A percentile compares a stretch with the other conserved stretches of the same genome.
These are phyloP conservation scores for Choristoneura fumiferana DNA, from an alignment of 1,140 invertebrate genomes.

Conservation along the genomic window DNA sequence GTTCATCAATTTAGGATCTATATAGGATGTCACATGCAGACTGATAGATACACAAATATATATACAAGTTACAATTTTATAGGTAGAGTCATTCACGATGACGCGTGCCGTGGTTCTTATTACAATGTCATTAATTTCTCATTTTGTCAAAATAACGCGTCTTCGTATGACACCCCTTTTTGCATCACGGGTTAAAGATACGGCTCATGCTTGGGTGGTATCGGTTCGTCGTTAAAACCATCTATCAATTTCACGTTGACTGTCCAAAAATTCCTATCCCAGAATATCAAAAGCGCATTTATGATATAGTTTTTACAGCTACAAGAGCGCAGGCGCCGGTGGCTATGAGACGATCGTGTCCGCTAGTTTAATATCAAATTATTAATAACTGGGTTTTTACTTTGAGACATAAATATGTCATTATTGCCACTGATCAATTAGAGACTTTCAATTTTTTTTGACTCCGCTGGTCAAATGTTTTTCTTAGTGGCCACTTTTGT, in stretches of 20 bases:
- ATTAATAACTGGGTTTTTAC: conserved; percentile 57
- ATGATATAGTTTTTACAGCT: conserved; percentile 43
- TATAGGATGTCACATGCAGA: no score
- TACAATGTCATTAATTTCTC: no score
- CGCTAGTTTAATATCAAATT: conserved; percentile 53
- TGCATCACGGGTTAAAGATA: no score
- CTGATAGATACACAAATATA: no score
- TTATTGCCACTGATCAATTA: conserved; percentile 66
- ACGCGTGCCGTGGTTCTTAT: no score
- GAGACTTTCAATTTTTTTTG: conserved; percentile 19
- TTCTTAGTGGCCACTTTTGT: not conserved
- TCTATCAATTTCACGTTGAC: conserved; percentile 27
- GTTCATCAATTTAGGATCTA: no score
- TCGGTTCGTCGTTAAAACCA: no score
- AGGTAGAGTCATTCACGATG: no score
- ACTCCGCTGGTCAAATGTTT: not conserved
- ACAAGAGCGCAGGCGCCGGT: conserved; percentile 61
- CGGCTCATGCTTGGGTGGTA: no score
- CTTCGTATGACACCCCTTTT: no score
- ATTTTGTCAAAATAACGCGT: no score
- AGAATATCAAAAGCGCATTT: conserved; percentile 43
- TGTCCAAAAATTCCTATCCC: conserved; percentile 32
- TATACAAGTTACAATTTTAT: no score
- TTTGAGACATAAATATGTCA: conserved; percentile 59
- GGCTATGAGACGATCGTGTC: conserved; percentile 35